Conservation (phyloP, 2,888 invertebrate genomes). For the Melanotus villosus region DNA sequence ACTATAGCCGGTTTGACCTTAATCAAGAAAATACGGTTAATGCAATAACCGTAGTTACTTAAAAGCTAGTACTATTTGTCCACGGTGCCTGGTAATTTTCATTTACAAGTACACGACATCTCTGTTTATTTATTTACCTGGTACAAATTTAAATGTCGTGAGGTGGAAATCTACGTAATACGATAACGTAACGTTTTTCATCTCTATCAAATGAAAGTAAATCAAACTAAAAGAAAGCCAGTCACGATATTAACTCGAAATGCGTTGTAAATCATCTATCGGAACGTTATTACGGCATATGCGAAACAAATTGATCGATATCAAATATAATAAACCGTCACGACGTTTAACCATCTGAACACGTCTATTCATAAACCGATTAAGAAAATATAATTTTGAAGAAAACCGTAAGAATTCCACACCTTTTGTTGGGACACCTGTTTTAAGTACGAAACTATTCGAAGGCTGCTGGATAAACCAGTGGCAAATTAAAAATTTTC, state of each 20-base stretch:
- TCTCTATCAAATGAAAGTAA: neutral
- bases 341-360: too few species aligned
- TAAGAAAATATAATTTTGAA: too few species aligned
- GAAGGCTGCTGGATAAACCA: too few species aligned
- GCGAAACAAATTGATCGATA: neutral
- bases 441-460: too few species aligned
- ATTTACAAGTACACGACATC: too few species aligned
- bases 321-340: neutral
- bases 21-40: constrained; percentile 38
- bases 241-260: neutral
- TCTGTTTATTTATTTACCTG: too few species aligned
- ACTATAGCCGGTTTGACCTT: constrained; percentile 29
- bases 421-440: too few species aligned
- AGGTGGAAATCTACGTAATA: too few species aligned
- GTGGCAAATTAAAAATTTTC: neutral
- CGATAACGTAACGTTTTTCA: too few species aligned
- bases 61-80: constrained; percentile 6
- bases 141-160: too few species aligned
- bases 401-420: too few species aligned
- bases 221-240: neutral
- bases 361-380: too few species aligned
- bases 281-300: neutral
- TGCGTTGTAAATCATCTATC: neutral
- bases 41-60: constrained; percentile 24
- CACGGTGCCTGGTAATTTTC: neutral